These are phyloP conservation scores for Muraenolepis orangiensis DNA, from an alignment of 2,797 vertebrate species.

Conservation along the genomic window DNA sequence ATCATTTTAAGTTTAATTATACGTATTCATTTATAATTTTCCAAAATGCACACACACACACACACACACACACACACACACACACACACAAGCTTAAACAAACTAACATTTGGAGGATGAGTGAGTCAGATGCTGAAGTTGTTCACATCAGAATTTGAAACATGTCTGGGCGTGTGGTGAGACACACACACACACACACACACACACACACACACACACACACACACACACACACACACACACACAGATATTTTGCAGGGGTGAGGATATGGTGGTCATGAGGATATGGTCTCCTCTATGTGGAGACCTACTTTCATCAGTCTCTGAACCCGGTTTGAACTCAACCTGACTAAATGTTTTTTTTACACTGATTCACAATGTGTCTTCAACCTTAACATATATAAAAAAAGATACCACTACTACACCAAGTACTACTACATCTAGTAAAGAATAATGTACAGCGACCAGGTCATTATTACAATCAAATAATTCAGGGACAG, in stretches of 20 bases:
- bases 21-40: not conserved
- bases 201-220: slow-evolving; percentile 10
- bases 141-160: slow-evolving; percentile 61
- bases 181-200: slow-evolving; percentile 45
- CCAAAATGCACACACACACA: not conserved
- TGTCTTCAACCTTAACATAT: not conserved
- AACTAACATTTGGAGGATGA: slow-evolving; percentile 28
- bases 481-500: no score
- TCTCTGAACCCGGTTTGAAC: slow-evolving; percentile 1
- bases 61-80: not conserved
- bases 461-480: no score
- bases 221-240: slow-evolving; percentile 19
- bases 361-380: not conserved
- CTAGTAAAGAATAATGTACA: no score
- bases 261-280: not conserved
- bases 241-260: not conserved
- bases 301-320: not conserved
- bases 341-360: not conserved
- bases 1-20: not conserved
- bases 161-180: slow-evolving; percentile 60
- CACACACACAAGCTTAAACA: slow-evolving; percentile 30
- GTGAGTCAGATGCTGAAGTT: slow-evolving; percentile 63
- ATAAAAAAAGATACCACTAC: not conserved
- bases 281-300: not conserved
- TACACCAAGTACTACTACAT: not conserved